Evolutionary conservation across 2,113 vertebrate species (phyloP).

Genomic region (Puffinus mauretanicus): DNA sequence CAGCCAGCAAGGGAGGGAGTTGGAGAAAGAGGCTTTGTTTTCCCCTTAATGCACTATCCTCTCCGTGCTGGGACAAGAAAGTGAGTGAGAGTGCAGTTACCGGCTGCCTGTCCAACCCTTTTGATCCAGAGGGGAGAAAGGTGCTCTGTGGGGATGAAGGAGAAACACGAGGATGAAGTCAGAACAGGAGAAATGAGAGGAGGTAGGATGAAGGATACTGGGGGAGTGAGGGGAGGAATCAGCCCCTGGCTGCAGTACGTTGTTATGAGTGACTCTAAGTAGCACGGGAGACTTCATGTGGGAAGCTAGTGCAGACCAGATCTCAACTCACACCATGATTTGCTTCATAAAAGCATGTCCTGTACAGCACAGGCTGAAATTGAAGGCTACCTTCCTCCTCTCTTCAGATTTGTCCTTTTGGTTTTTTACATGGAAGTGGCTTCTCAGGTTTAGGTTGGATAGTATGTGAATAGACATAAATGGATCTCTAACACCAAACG

Average conservation of each 20-base stretch:
- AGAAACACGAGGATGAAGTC: neutral
- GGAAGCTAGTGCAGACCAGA: neutral
- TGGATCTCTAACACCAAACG: neutral
- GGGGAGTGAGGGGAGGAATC: neutral
- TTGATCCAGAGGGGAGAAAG: neutral
- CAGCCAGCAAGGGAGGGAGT: neutral
- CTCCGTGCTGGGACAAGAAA: neutral
- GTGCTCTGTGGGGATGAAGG: neutral
- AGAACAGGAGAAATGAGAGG: neutral
- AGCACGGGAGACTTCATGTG: rapidly evolving
- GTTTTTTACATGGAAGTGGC: neutral
- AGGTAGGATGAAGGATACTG: neutral
- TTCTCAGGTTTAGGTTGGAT: neutral
- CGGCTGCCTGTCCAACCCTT: neutral
- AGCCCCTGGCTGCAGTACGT: neutral
- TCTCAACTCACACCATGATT: neutral
- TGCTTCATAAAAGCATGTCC: neutral
- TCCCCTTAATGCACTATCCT: neutral
- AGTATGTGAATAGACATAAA: neutral
- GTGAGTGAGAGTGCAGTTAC: neutral
- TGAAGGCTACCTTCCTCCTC: neutral
- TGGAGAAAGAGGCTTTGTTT: neutral
- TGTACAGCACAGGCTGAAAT: neutral
- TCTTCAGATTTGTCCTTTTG: neutral
- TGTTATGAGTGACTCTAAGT: neutral